Percentiles rank a stretch among this genome's conserved stretches.
Evolutionary conservation across 2,113 vertebrate species (phyloP).

Genomic region (Onychostruthus taczanowskii): DNA sequence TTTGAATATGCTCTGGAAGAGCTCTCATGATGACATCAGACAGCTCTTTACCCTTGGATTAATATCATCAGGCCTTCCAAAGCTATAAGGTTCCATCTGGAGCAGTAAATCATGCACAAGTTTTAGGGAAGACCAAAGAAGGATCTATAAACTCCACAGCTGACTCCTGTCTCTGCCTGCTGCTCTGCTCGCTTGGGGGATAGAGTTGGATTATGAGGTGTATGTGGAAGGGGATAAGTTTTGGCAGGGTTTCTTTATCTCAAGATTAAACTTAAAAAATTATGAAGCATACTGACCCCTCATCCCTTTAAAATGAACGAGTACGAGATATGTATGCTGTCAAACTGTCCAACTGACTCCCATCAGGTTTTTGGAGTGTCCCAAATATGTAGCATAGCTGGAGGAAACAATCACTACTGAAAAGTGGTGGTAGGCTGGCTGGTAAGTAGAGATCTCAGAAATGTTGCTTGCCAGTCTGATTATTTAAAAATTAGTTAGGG

Average conservation of each 20-base stretch:
- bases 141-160: background rate
- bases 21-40: background rate
- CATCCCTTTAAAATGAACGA: background rate
- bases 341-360: background rate
- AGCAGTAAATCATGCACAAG: background rate
- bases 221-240: background rate
- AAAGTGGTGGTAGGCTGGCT: background rate
- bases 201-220: too few relatives aligned
- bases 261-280: background rate
- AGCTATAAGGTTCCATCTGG: background rate
- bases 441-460: background rate
- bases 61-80: background rate
- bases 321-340: background rate
- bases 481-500: background rate
- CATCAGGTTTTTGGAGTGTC: background rate
- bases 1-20: background rate
- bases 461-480: background rate
- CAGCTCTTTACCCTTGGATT: background rate
- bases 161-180: background rate
- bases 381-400: background rate
- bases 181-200: rapidly evolving
- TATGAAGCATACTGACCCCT: background rate
- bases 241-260: background rate
- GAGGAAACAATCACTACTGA: background rate
- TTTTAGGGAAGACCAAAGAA: background rate